Percentiles rank a stretch among this genome's conserved stretches.
phyloP scores from a whole-genome alignment of 2,797 vertebrate species.

The Cirrhinus molitorella region DNA sequence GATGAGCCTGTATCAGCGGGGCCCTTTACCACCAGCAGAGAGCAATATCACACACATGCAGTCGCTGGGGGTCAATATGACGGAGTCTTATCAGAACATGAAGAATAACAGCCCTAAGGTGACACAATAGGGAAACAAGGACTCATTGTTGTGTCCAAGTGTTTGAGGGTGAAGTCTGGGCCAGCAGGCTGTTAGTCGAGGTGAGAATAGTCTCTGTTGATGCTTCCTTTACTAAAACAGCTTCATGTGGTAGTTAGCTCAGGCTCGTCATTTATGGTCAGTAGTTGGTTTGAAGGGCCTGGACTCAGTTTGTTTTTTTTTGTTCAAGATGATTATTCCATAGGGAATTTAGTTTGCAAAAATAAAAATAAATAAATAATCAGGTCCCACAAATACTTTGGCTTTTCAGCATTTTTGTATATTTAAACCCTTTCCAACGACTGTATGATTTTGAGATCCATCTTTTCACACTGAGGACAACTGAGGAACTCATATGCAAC shows the following conservation, averaged over 20 bases:
- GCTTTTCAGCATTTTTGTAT: no score
- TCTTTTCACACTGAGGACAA: no score
- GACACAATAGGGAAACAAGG: constrained; percentile 12
- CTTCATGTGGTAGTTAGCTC: background rate
- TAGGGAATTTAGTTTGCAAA: no score
- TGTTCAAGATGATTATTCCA: background rate
- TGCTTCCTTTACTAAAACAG: background rate
- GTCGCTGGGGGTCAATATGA: constrained; percentile 37
- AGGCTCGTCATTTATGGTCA: background rate
- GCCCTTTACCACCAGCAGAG: constrained; percentile 25
- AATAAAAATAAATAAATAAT: no score
- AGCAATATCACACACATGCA: constrained; percentile 44
- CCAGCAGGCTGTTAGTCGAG: background rate
- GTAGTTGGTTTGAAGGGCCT: background rate
- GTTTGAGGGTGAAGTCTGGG: constrained; percentile 19
- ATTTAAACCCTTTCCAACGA: no score
- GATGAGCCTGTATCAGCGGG: constrained; percentile 41
- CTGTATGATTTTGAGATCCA: no score
- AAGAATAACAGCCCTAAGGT: constrained; percentile 29
- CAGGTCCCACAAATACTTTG: no score
- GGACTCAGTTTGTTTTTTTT: background rate
- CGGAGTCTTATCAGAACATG: constrained; percentile 20
- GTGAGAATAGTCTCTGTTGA: background rate
- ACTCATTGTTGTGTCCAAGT: constrained; percentile 4
- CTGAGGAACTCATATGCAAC: no score